Percentiles rank a stretch among this genome's conserved stretches.
phyloP scores from a whole-genome alignment of 2,888 invertebrate genomes.

The Amphimallon solstitiale region DNA sequence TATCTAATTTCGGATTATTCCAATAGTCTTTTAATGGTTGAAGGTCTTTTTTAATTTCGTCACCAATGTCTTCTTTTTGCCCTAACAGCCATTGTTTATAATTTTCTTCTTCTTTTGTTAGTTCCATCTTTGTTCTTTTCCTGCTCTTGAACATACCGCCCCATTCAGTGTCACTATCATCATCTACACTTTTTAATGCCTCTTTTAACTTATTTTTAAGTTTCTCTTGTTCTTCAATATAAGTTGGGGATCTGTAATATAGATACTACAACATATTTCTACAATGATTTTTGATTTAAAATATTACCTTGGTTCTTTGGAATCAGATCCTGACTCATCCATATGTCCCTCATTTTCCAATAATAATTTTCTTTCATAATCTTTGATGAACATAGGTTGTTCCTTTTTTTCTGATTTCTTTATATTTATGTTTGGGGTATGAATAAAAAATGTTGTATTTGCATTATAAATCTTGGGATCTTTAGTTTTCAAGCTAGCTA shows the following conservation, averaged over 20 bases:
- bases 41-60: slow-evolving; percentile 71
- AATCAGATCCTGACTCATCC: slow-evolving; percentile 61
- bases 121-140: slow-evolving; percentile 66
- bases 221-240: slow-evolving; percentile 74
- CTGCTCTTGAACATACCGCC: slow-evolving; percentile 68
- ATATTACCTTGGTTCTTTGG: neutral
- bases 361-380: slow-evolving; percentile 82
- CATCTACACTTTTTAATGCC: slow-evolving; percentile 62
- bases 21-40: slow-evolving; percentile 85
- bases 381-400: slow-evolving; percentile 75
- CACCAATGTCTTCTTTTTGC: slow-evolving; percentile 70
- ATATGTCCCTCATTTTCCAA: slow-evolving; percentile 73
- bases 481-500: slow-evolving; percentile 85
- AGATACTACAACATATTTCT: slow-evolving; percentile 1
- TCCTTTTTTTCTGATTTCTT: slow-evolving; percentile 58
- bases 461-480: slow-evolving; percentile 91
- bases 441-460: slow-evolving; percentile 74
- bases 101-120: slow-evolving; percentile 67
- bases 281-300: slow-evolving; percentile 2
- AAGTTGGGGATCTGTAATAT: slow-evolving; percentile 64
- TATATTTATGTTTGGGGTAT: slow-evolving; percentile 36
- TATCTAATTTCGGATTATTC: slow-evolving; percentile 83
- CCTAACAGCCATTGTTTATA: slow-evolving; percentile 86
- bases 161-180: slow-evolving; percentile 65
- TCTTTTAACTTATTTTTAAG: slow-evolving; percentile 73